Evolutionary conservation across 2,797 vertebrate genomes (phyloP).

Genomic region (Setipinna tenuifilis): DNA sequence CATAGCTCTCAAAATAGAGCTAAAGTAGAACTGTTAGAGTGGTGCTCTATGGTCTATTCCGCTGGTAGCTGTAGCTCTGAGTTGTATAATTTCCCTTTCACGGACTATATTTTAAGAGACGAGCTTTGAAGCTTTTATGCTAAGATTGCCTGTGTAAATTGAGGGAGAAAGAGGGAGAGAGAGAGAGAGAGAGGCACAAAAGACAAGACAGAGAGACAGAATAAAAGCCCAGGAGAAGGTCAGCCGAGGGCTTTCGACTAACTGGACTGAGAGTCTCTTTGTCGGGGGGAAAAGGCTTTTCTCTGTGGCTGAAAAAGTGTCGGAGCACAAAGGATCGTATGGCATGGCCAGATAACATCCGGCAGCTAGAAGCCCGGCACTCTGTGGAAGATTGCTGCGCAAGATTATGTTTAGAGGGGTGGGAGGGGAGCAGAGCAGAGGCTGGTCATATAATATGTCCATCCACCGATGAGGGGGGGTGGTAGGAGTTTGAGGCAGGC

Average conservation of each 20-base stretch:
- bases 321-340: slow-evolving; percentile 31
- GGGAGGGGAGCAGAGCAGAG: neutral
- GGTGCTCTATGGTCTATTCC: neutral
- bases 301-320: neutral
- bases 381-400: slow-evolving; percentile 40
- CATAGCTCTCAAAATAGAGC: neutral
- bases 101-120: neutral
- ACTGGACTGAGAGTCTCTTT: slow-evolving; percentile 37
- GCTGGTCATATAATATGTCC: slow-evolving; percentile 19
- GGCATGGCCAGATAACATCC: slow-evolving; percentile 29
- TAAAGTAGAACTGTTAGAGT: neutral
- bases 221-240: slow-evolving; percentile 34
- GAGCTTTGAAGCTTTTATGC: slow-evolving; percentile 9
- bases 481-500: neutral
- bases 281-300: slow-evolving; percentile 24
- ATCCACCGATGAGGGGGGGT: neutral
- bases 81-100: neutral
- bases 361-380: neutral
- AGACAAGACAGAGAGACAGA: slow-evolving; percentile 20
- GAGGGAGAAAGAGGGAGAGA: neutral
- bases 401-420: slow-evolving; percentile 33
- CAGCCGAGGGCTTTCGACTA: slow-evolving; percentile 36
- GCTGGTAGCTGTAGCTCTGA: neutral
- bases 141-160: neutral
- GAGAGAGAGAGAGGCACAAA: slow-evolving; percentile 17